Evolutionary conservation across 2,888 invertebrate genomes (phyloP), one percentile per base, ranked within the genome.

Genomic region (Piscicola geometra): DNA sequence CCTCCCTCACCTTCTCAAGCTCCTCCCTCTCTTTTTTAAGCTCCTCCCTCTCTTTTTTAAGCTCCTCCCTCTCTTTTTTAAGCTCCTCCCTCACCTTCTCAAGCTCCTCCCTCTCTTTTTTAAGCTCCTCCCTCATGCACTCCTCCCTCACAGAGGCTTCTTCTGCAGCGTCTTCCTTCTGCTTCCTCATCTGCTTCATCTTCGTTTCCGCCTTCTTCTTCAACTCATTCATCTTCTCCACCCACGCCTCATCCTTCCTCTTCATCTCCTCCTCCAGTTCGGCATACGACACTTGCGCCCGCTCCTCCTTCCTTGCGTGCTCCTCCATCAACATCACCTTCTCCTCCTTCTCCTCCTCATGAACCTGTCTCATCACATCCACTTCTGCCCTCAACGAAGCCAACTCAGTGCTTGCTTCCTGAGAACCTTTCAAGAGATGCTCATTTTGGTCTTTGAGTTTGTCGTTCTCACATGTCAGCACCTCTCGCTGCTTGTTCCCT

Each of bases 121-220:
- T 33, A 18, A 73, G 3, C 1, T 33, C 52, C 32, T 64, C 30
- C 18, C 35, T 36, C 18, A 32, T 5, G 3, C 3, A 15, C n/a
- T 67, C 33, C 3, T 67, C 67, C 33, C 30, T 67, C 30, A 3
- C 35, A 0, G 64, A 73, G n/a, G 60, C 33, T 2, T 32, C 60
- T 18, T n/a, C n/a, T 33, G 25, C 41, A 25, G 3, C 3, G 35
- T 73, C 73, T 3, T 60, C 64, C 33, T 36, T 73, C 28, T 64
- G 64, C 41, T 73, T 73, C 33, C 21, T 73, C 21, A 73, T n/a
- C 33, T 73, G 73, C 25, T 35, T 73, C 3, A 73, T 56, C 64
- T 73, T 73, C 25, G 35, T 15, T 73, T 73, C 73, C 36, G 73
- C 73, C 64, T 73, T 73, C 64, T 73, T 73, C 41, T 73, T 73